Base-by-base conservation (phyloP, 2,113 vertebrate genomes). In the Nannospalax galili region DNA sequence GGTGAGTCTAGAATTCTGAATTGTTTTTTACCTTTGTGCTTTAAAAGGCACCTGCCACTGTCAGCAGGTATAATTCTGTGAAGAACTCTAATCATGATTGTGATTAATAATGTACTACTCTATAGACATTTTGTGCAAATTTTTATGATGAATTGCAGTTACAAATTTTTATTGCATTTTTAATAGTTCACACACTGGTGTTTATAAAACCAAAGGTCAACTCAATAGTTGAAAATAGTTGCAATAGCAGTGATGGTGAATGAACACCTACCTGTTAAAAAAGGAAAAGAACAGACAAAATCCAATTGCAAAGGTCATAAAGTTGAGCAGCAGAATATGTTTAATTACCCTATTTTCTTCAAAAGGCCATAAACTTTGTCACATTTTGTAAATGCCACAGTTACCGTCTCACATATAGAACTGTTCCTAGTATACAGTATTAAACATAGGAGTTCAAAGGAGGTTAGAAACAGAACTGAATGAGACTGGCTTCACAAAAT, bases 181-280 rank as follows among this genome's bases (percentile, higher is more conserved):
- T 96, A 98, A 95, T 95, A 48, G 60, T 89, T 97, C 28, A 96
- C 96, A 96, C 96, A 97, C 85, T 86, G 94, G 97, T 97, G 95
- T 97, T 97, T 98, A 93, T 26, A 22, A 32, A 81, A 97, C 79
- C 52, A 98, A 98, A 98, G 97, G 97, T 98, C 97, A 98, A 88
- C 95, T 98, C 97, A 96, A 97, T 98, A 97, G 75, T 85, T 96
- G 93, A 97, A 97, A 97, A 96, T 28, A 97, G 93, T 93, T 97
- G 4, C 86, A 94, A 91, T 52, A 85, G 19, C 35, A 81, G 81
- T 96, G 78, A 87, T 95, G 92, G 70, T 91, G 30, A 94, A 87
- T 78, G 88, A 97, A 96, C 62, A 93, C 16, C 30, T 97, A 95
- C 93, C 85, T 96, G 11, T 72, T 75, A 95, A 91, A 94, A 37